Base-by-base conservation (phyloP, 2,888 invertebrate genomes). In the Ferrisia virgata region DNA sequence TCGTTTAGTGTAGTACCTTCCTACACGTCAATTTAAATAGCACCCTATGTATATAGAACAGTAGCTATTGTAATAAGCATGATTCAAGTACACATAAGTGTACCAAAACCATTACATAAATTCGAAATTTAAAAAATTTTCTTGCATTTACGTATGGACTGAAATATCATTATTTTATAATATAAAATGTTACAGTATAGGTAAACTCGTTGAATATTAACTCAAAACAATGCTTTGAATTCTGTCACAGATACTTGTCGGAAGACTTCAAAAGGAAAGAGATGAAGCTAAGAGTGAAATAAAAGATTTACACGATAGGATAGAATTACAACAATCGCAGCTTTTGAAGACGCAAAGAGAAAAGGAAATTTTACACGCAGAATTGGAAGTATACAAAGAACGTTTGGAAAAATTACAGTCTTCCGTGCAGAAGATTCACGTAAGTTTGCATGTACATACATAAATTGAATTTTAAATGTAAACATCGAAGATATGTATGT, bases 351-450 rank as follows among this genome's bases (percentile, higher is more conserved):
- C 94, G 36, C 94, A 95, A 85, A 91, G 96, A 36, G 97, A 97
- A 87, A 91, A 94, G 86, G 96, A 97, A 88, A 94, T 94, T 86
- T 92, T 94, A 85, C 93, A 94, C 87, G 94, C 95, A 0, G 97
- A 97, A 89, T 90, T 95, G 86, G 96, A 96, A 84, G 92, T 96
- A 76, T 91, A 96, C 11, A 93, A 96, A 88, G 96, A 97, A 87
- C 90, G 96, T 88, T 94, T 95, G 92, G 96, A 96, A 88, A 96
- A 96, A 88, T 92, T 94, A 15, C 95, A 95, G 88, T 91, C 92
- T 87, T 92, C 93, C 87, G 94, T 95, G 87, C 95, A 95, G 89
- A 96, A 96, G 89, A 89, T 95, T 76, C 94, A 95, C 90, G 94
- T 94, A 88, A 89, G 58, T 53, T 25, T 40, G 31, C 78, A 40